Evolutionary conservation across 2,797 vertebrate species (phyloP).

Genomic region (Crocodylus rhombifer): DNA sequence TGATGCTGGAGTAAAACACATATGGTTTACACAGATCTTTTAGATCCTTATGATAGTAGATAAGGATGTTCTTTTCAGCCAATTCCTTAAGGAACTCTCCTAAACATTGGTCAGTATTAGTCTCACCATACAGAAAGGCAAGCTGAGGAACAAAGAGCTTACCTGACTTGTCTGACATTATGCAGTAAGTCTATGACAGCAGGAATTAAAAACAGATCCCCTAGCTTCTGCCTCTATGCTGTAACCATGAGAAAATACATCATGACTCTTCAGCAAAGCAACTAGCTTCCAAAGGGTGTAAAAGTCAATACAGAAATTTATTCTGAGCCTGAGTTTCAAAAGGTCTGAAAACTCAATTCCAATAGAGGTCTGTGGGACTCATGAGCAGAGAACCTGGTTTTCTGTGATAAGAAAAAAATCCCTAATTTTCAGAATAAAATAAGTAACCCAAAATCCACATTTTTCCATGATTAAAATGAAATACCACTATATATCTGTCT

Average conservation of each 20-base stretch:
- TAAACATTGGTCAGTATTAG: neutral
- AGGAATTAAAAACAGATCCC: neutral
- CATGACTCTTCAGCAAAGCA: neutral
- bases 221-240: neutral
- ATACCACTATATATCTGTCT: too few species aligned
- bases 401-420: too few species aligned
- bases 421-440: too few species aligned
- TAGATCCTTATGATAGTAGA: neutral
- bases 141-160: neutral
- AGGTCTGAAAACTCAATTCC: neutral
- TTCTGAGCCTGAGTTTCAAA: neutral
- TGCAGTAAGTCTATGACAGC: accelerated
- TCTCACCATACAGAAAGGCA: neutral
- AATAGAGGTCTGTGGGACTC: neutral
- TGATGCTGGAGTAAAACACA: neutral
- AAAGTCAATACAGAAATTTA: neutral
- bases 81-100: neutral
- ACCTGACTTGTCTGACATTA: neutral
- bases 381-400: too few species aligned
- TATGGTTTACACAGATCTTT: neutral
- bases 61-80: neutral
- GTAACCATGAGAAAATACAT: neutral
- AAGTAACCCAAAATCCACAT: too few species aligned
- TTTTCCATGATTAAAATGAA: too few species aligned
- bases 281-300: neutral